These are phyloP conservation scores for Rugalucina vietnamica DNA, from an alignment of 2,888 invertebrate species.

Conservation along the genomic window DNA sequence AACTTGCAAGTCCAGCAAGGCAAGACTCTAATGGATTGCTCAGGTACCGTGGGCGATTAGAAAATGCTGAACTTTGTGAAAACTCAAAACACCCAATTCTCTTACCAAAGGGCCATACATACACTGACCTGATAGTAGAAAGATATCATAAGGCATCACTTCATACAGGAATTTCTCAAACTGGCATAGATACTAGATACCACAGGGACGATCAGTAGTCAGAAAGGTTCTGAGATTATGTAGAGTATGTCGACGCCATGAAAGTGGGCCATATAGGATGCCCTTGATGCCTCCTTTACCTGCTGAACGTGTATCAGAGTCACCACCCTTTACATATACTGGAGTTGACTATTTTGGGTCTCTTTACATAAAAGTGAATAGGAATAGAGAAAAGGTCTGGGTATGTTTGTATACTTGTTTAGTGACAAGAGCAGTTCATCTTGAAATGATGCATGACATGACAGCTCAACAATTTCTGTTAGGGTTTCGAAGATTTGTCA, in stretches of 20 bases:
- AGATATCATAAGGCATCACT: neutral
- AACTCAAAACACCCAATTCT: neutral
- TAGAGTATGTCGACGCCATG: slow-evolving; percentile 33
- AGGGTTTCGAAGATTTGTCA: slow-evolving; percentile 14
- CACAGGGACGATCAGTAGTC: slow-evolving; percentile 33
- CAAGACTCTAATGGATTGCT: neutral
- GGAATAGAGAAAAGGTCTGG: slow-evolving; percentile 15
- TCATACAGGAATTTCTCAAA: neutral
- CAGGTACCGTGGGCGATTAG: neutral
- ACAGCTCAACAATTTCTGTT: slow-evolving; percentile 9
- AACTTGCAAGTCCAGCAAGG: neutral
- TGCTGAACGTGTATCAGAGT: slow-evolving; percentile 10
- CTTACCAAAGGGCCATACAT: neutral
- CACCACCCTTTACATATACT: neutral
- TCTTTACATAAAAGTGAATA: neutral
- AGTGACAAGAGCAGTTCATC: slow-evolving; percentile 17
- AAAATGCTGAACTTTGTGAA: neutral
- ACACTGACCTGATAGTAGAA: neutral
- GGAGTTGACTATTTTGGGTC: slow-evolving; percentile 25
- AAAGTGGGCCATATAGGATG: slow-evolving; percentile 44
- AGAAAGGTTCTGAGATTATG: slow-evolving; percentile 23
- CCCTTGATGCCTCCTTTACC: slow-evolving; percentile 44
- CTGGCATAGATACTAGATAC: slow-evolving; percentile 33
- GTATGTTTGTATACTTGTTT: slow-evolving; percentile 23
- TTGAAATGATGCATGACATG: slow-evolving; percentile 23